phyloP scores from a whole-genome alignment of 1,140 invertebrate genomes.

The Idris sp. region DNA sequence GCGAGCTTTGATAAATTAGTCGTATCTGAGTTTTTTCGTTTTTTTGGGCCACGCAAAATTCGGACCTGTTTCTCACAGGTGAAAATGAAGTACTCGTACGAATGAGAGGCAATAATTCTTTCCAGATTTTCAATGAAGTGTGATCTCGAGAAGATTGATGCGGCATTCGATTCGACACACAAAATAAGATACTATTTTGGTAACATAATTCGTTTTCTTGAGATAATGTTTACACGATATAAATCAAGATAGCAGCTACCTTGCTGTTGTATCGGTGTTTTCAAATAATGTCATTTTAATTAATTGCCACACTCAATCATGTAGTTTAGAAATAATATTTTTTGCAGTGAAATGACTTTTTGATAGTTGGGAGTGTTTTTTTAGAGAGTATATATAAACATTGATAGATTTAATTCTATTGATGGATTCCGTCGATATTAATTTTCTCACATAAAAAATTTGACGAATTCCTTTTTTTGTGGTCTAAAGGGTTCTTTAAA shows the following conservation, averaged over 20 bases:
- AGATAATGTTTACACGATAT: constrained; percentile 49
- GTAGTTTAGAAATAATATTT: constrained; percentile 18
- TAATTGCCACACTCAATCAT: constrained; percentile 39
- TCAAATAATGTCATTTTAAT: constrained; percentile 47
- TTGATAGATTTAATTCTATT: constrained; percentile 7
- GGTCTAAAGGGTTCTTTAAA: constrained; percentile 10
- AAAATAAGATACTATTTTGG: constrained; percentile 37
- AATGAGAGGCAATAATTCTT: constrained; percentile 76
- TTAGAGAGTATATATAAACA: no score
- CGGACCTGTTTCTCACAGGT: constrained; percentile 66
- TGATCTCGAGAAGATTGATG: constrained; percentile 63
- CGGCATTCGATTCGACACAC: constrained; percentile 52
- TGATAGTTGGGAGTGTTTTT: no score
- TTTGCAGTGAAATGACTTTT: constrained; percentile 22
- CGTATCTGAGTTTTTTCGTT: constrained; percentile 67
- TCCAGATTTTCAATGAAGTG: constrained; percentile 61
- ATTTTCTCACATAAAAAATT: not conserved
- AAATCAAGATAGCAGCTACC: constrained; percentile 28
- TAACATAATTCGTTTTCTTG: constrained; percentile 33
- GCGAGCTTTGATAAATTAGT: constrained; percentile 65
- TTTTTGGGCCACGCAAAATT: constrained; percentile 61
- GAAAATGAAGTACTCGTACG: constrained; percentile 70
- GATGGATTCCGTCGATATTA: constrained; percentile 1
- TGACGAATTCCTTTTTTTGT: constrained; percentile 7
- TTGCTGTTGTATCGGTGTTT: constrained; percentile 1